Evolutionary conservation across 2,797 vertebrate genomes (phyloP), one percentile per base, ranked within the genome.

Genomic region (Champsocephalus esox): DNA sequence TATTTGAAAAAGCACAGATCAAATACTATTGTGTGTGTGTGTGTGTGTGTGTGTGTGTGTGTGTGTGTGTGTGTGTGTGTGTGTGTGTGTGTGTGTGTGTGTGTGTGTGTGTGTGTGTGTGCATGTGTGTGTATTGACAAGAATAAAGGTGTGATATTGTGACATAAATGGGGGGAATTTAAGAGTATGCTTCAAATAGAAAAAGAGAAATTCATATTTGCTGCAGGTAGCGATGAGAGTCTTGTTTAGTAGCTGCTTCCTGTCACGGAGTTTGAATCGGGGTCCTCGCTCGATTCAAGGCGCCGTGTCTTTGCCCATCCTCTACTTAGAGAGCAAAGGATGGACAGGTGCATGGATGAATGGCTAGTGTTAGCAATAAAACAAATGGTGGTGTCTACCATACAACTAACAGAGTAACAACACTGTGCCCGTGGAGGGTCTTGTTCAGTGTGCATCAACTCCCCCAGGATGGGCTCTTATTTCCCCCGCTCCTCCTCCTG

Each of bases 371-470:
- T 21, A 44, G 28, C n/a, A 59, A 59, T 67, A 56, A 76, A 79
- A 80, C 61, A 84, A 81, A 87, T 76, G 48, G n/a, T 48, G 12
- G 12, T 57, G 61, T 81, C 74, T 45, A 64, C 60, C 16, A 64
- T 24, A 63, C 52, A 28, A 45, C 62, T 54, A 73, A 66, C 68
- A 82, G n/a, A 81, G 73, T 82, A 73, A 63, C 66, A 73, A 51
- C 50, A 50, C 34, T 9, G 14, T 57, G 32, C 48, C 82, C 5
- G 0, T 45, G 17, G 63, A 76, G 74, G 65, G 56, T 50, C 19
- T 11, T 38, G 66, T 75, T 73, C 71, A 75, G 44, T 10, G 69
- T 68, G 57, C 55, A 56, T 78, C 64, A 76, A 66, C 75, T 87
- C 86, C 84, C 83, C 64, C 48, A 44, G 54, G 78, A 46, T 10